A percentile compares a stretch with the other conserved stretches of the same genome.
Conservation (phyloP, 2,113 vertebrate species). For the Caracal caracal region DNA sequence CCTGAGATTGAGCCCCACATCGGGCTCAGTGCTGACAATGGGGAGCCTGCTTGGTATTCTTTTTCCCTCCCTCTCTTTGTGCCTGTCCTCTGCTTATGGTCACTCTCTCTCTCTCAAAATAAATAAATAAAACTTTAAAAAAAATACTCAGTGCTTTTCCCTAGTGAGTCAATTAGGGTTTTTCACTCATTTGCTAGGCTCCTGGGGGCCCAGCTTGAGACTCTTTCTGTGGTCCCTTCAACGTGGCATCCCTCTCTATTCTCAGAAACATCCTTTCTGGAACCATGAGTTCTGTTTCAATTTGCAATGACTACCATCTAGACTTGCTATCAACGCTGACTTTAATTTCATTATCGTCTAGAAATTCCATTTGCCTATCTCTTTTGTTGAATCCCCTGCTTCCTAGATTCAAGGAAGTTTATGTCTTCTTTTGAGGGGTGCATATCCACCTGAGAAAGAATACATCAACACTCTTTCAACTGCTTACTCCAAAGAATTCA, state of each 20-base stretch:
- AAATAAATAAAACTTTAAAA: too few relatives aligned
- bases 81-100: too few relatives aligned
- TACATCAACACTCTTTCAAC: background rate
- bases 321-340: background rate
- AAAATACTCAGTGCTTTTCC: background rate
- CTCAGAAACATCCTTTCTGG: background rate
- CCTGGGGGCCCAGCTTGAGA: background rate
- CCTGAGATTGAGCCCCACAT: too few relatives aligned
- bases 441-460: background rate
- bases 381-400: background rate
- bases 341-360: too few relatives aligned
- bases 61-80: too few relatives aligned
- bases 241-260: background rate
- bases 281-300: background rate
- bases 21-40: too few relatives aligned
- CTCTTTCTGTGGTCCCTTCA: background rate
- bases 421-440: background rate
- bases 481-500: background rate
- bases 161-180: background rate
- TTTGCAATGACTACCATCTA: background rate
- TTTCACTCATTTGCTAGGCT: background rate
- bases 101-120: too few relatives aligned
- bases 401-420: background rate
- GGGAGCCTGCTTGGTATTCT: too few relatives aligned
- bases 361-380: background rate